Evolutionary conservation across 2,113 vertebrate species (phyloP), one percentile per base, ranked within the genome.

Genomic region (Hippoglossus stenolepis): DNA sequence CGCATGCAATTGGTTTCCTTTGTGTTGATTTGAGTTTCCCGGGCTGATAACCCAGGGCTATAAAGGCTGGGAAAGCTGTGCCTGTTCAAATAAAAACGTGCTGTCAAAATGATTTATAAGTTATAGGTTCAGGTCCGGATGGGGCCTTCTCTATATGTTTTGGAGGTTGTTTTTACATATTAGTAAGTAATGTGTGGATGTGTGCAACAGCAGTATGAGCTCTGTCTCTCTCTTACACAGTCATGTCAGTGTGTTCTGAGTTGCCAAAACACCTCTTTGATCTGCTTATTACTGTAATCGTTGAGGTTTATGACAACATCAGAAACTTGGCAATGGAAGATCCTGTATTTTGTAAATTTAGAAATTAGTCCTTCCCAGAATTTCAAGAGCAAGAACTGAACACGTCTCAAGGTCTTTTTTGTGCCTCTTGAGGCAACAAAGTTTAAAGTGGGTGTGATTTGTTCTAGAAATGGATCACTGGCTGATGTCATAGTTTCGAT

Each of bases 211-310:
- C 24, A 26, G 24, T 7, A 28, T 24, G 45, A 54, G 31, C 56
- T 49, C 21, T 47, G 18, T 17, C 47, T n/a, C 10, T 43, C 40
- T 43, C 40, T 13, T 43, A 17, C 7, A 31, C 26, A 21, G 21
- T 24, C 21, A 47, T 63, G 45, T 70, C 60, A 49, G 15, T 31
- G 70, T 69, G 20, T 40, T 66, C 53, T 59, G 6, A 65, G 40
- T 40, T 70, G 57, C 40, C 23, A 51, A 74, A 89, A 65, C 60
- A 75, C 58, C 57, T 84, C 61, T 58, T 15, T 61, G 13, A 13
- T 45, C 58, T 45, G 1, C 17, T 59, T 67, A 65, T 56, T 23
- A 45, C 20, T 82, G n/a, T 56, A 35, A 71, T 72, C 12, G 28
- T 15, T 45, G 18, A 62, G 18, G 35, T 61, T 8, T 1, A 54